Evolutionary conservation across 2,888 invertebrate species (phyloP).

Genomic region (Dryobota labecula): DNA sequence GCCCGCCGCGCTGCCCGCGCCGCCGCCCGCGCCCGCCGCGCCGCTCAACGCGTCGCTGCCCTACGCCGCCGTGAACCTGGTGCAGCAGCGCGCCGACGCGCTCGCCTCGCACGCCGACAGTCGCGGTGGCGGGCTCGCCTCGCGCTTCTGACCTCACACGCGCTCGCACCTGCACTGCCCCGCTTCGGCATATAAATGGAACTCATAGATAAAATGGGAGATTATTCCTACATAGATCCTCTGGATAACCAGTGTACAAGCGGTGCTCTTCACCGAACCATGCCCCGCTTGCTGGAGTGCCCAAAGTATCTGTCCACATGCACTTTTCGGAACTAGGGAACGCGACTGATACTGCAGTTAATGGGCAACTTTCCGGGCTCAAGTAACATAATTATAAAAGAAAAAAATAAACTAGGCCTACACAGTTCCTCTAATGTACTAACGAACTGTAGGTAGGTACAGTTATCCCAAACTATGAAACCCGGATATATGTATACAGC

Average conservation of each 20-base stretch:
- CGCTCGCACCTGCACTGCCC: conserved; percentile 63
- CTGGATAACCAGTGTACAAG: background rate
- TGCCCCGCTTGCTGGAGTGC: background rate
- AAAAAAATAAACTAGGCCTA: too few relatives aligned
- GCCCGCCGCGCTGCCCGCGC: conserved; percentile 57
- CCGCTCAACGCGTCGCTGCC: conserved; percentile 74
- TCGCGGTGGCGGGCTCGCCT: conserved; percentile 93
- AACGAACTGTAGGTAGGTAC: too few relatives aligned
- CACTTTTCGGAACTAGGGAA: background rate
- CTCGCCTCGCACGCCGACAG: conserved; percentile 93
- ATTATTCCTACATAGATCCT: background rate
- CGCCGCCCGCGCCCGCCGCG: conserved; percentile 29
- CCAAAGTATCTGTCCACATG: background rate
- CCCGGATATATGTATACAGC: too few relatives aligned
- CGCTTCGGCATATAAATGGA: conserved; percentile 5
- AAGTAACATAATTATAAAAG: background rate
- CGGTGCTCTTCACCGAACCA: background rate
- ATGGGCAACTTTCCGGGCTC: background rate
- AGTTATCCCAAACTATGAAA: background rate
- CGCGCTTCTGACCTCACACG: conserved; percentile 88
- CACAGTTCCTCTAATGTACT: too few relatives aligned
- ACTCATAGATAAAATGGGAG: background rate
- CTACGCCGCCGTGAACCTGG: conserved; percentile 92
- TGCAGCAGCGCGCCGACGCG: conserved; percentile 92
- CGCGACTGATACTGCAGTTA: background rate